These are phyloP conservation scores for Drosophila funebris DNA, from an alignment of 1,140 invertebrate genomes.

Conservation along the genomic window DNA sequence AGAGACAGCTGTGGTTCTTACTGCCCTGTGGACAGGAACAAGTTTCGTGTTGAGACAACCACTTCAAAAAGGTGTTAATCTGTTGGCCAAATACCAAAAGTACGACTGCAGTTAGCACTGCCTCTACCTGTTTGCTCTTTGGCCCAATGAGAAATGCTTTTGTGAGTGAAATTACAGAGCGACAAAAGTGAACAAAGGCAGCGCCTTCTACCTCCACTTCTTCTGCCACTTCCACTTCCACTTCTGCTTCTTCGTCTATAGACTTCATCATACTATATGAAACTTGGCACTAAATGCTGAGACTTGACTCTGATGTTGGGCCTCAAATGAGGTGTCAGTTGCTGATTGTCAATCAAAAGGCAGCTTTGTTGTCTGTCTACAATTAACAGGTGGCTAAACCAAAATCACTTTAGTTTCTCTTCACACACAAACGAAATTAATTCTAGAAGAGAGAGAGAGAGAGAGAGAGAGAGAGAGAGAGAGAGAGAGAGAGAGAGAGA, in stretches of 20 bases:
- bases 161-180: conserved; percentile 8
- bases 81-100: conserved; percentile 55
- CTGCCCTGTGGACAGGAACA: conserved; percentile 17
- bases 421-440: not conserved
- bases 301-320: conserved; percentile 5
- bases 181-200: conserved; percentile 33
- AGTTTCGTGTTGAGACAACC: conserved; percentile 48
- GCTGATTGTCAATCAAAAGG: conserved; percentile 32
- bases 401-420: not conserved
- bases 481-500: too few relatives aligned
- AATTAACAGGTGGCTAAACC: conserved; percentile 10
- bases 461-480: too few relatives aligned
- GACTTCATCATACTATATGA: too few relatives aligned
- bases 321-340: conserved; percentile 31
- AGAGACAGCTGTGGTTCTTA: not conserved
- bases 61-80: conserved; percentile 69
- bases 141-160: conserved; percentile 9
- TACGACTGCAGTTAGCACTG: conserved; percentile 24
- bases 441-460: too few relatives aligned
- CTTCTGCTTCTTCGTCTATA: not conserved
- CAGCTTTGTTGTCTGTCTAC: conserved; percentile 31
- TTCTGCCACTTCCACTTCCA: not conserved
- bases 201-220: not conserved
- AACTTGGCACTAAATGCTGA: not conserved
- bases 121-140: not conserved